A percentile compares a stretch with the other conserved stretches of the same genome.
Evolutionary conservation across 1,140 invertebrate genomes (phyloP).

Genomic region (Zaprionus camerounensis): DNA sequence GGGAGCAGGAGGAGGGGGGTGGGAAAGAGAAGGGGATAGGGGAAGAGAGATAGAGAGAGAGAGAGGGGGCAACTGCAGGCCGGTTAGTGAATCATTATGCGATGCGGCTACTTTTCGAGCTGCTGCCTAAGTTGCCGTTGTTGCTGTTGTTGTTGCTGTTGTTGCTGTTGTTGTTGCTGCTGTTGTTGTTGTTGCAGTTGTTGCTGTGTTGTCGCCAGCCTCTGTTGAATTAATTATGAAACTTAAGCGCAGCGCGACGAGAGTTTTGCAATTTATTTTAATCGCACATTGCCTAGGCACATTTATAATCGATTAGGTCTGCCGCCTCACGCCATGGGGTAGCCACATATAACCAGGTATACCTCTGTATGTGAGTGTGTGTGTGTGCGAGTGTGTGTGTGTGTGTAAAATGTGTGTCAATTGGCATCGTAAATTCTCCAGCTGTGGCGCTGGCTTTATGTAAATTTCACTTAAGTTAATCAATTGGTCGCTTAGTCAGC

Average conservation of each 20-base stretch:
- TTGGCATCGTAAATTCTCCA: conserved; percentile 32
- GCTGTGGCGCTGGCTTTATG: conserved; percentile 31
- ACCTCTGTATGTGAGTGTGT: not conserved
- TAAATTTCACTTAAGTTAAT: conserved; percentile 45
- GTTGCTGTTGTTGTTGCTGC: conserved; percentile 25
- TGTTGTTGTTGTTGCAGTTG: conserved; percentile 38
- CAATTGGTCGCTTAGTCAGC: conserved; percentile 25
- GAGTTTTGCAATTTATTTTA: conserved; percentile 82
- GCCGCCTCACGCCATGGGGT: conserved; percentile 20
- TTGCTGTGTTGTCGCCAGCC: conserved; percentile 38
- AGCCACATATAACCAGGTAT: not conserved
- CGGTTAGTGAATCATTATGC: conserved; percentile 75
- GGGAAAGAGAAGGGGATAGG: conserved; percentile 16
- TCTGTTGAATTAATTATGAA: conserved; percentile 82
- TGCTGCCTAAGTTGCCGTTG: conserved; percentile 21
- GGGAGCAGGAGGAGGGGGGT: not conserved
- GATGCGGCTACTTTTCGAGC: conserved; percentile 28
- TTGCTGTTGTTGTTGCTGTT: conserved; percentile 17
- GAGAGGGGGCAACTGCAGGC: conserved; percentile 16
- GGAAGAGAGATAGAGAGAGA: not conserved
- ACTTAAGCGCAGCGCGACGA: conserved; percentile 65
- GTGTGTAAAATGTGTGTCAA: conserved; percentile 35
- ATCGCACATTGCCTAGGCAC: conserved; percentile 76
- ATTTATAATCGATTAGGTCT: conserved; percentile 80
- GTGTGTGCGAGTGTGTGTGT: not conserved